These are phyloP conservation scores for Gastrophryne carolinensis DNA, from an alignment of 2,797 vertebrate genomes.

Conservation along the genomic window DNA sequence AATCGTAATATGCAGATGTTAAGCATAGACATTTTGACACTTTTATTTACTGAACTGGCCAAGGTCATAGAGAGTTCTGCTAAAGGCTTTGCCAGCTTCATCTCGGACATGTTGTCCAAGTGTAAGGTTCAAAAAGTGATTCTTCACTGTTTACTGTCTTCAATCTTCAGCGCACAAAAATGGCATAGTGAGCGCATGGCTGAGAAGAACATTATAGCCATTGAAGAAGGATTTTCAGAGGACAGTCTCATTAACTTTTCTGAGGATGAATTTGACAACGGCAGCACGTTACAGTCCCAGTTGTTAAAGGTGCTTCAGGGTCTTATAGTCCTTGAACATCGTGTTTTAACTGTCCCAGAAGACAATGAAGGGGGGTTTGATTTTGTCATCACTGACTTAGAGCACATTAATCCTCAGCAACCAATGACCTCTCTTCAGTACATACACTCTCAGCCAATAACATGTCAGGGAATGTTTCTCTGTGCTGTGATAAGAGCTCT, in stretches of 20 bases:
- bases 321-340: slow-evolving; percentile 90
- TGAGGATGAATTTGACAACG: slow-evolving; percentile 91
- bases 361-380: slow-evolving; percentile 87
- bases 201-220: slow-evolving; percentile 78
- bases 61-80: slow-evolving; percentile 93
- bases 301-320: slow-evolving; percentile 89
- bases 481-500: slow-evolving; percentile 94
- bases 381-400: slow-evolving; percentile 84
- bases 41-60: slow-evolving; percentile 88
- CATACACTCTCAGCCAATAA: slow-evolving; percentile 93
- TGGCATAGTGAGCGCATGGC: slow-evolving; percentile 87
- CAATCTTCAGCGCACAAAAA: slow-evolving; percentile 95
- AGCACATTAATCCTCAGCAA: slow-evolving; percentile 94
- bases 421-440: slow-evolving; percentile 95
- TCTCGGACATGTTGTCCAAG: slow-evolving; percentile 93
- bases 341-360: slow-evolving; percentile 85
- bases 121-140: slow-evolving; percentile 98
- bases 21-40: slow-evolving; percentile 91
- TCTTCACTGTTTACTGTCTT: slow-evolving; percentile 92
- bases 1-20: slow-evolving; percentile 98
- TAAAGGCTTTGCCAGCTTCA: slow-evolving; percentile 96
- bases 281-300: slow-evolving; percentile 92
- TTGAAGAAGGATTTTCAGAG: slow-evolving; percentile 95
- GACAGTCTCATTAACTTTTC: slow-evolving; percentile 96
- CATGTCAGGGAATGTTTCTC: slow-evolving; percentile 97